Evolutionary conservation across 2,113 vertebrate genomes (phyloP).

Genomic region (Ancistrus triradiatus): DNA sequence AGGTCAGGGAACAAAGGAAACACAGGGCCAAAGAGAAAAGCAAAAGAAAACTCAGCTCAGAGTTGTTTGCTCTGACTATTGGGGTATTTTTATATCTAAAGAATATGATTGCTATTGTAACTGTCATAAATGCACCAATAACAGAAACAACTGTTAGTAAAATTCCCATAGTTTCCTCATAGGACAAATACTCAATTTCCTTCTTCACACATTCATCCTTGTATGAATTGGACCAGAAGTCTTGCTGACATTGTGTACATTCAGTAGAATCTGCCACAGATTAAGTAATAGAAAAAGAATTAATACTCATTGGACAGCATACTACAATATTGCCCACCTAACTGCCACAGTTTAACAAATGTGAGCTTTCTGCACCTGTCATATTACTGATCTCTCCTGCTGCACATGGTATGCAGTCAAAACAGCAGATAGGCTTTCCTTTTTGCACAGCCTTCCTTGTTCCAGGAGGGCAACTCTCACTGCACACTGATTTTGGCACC

Average conservation of each 20-base stretch:
- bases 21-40: constrained; percentile 30
- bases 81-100: constrained; percentile 30
- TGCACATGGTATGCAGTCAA: constrained; percentile 53
- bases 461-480: constrained; percentile 48
- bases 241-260: constrained; percentile 35
- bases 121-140: constrained; percentile 17
- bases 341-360: too few species aligned
- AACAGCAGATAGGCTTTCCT: constrained; percentile 51
- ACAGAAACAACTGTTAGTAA: constrained; percentile 30
- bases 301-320: neutral
- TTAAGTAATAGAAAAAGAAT: constrained; percentile 1
- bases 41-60: constrained; percentile 33
- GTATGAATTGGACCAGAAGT: constrained; percentile 42
- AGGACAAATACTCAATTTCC: constrained; percentile 40
- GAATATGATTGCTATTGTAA: constrained; percentile 24
- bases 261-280: constrained; percentile 46
- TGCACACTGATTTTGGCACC: constrained; percentile 44
- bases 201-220: constrained; percentile 44
- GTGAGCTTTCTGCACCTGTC: constrained; percentile 48
- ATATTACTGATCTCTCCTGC: constrained; percentile 51
- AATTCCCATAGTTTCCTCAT: constrained; percentile 45
- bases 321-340: neutral
- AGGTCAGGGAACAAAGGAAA: constrained; percentile 29
- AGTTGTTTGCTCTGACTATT: constrained; percentile 26
- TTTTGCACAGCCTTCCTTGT: constrained; percentile 45